Evolutionary conservation across 2,113 vertebrate species (phyloP).

Genomic region (Corythornis cristatus): DNA sequence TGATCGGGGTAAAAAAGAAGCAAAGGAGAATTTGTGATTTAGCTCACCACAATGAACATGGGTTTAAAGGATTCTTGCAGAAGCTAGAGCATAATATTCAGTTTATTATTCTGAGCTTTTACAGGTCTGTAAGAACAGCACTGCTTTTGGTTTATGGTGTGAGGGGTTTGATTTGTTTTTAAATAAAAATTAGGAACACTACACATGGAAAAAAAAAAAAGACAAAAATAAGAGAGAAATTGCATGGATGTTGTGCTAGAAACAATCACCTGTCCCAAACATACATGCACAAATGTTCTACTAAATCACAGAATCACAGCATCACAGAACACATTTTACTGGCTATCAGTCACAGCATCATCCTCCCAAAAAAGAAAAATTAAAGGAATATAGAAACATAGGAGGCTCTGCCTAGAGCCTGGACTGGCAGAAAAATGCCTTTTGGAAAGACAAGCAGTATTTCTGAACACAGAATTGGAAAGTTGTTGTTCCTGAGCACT

Average conservation of each 20-base stretch:
- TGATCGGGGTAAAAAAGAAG: background rate
- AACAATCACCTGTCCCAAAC: background rate
- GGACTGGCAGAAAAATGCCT: background rate
- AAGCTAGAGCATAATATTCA: background rate
- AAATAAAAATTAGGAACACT: background rate
- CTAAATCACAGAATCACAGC: background rate
- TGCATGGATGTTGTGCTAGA: background rate
- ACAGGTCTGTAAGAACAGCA: background rate
- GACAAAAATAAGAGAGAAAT: background rate
- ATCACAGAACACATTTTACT: background rate
- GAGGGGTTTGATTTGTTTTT: background rate
- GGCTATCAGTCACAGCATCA: background rate
- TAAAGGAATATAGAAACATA: rapidly evolving
- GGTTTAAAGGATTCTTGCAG: background rate
- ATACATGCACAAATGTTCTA: background rate
- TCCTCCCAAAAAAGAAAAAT: background rate
- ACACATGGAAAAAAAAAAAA: background rate
- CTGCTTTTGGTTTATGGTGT: background rate
- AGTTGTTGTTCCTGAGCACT: background rate
- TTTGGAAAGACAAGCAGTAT: background rate
- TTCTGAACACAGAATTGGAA: background rate
- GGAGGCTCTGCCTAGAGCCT: background rate
- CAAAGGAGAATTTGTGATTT: background rate
- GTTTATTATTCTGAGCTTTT: background rate
- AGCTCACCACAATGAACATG: background rate